Evolutionary conservation across 2,797 vertebrate genomes (phyloP).

Genomic region (Typhlichthys eigenmanni): DNA sequence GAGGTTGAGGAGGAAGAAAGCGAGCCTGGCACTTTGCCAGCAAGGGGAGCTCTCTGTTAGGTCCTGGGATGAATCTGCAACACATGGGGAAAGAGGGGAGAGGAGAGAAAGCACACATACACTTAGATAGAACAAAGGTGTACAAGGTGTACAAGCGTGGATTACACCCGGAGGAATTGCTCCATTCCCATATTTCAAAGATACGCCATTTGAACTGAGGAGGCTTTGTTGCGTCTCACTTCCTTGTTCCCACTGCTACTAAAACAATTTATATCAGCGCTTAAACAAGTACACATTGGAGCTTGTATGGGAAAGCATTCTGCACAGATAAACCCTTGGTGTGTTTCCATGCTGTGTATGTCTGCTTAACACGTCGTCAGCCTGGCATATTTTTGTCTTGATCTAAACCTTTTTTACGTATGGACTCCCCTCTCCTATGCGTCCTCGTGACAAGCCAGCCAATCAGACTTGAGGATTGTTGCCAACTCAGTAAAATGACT

Average conservation of each 20-base stretch:
- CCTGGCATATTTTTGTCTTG: conserved; percentile 24
- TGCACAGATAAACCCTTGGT: conserved; percentile 5
- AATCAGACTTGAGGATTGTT: conserved; percentile 37
- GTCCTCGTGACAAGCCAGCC: conserved; percentile 24
- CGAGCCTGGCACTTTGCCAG: conserved; percentile 69
- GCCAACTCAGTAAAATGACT: conserved; percentile 36
- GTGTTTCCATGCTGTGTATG: conserved; percentile 59
- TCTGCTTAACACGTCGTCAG: conserved; percentile 27
- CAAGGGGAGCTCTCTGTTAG: conserved; percentile 82
- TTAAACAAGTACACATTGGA: conserved; percentile 26
- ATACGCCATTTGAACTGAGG: conserved; percentile 54
- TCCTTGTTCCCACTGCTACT: conserved; percentile 33
- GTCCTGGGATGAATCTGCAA: conserved; percentile 98
- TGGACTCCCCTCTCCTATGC: conserved; percentile 2
- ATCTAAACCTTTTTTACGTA: conserved; percentile 21
- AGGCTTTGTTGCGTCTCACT: conserved; percentile 44
- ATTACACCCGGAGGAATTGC: conserved; percentile 61
- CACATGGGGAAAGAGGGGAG: conserved; percentile 60
- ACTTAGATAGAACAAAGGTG: conserved; percentile 70
- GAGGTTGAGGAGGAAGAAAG: conserved; percentile 61
- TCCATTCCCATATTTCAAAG: conserved; percentile 44
- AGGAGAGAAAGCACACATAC: conserved; percentile 65
- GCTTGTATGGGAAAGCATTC: conserved; percentile 31
- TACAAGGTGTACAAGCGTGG: conserved; percentile 42
- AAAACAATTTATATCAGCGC: conserved; percentile 43